These are phyloP conservation scores for Charanyca ferruginea DNA, from an alignment of 2,888 invertebrate species.

Conservation along the genomic window DNA sequence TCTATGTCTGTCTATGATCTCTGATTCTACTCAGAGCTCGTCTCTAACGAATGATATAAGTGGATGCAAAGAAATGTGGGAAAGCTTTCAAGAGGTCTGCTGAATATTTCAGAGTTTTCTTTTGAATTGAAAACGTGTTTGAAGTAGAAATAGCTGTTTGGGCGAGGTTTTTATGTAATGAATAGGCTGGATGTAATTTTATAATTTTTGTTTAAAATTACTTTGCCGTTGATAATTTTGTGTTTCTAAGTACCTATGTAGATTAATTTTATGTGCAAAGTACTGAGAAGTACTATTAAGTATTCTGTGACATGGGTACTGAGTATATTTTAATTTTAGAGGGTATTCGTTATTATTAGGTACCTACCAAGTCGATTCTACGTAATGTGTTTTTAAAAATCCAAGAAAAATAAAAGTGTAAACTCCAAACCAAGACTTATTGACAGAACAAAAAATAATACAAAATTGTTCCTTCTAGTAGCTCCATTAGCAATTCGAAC, in stretches of 20 bases:
- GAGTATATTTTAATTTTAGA: too few relatives aligned
- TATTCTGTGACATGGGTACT: too few relatives aligned
- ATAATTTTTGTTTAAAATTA: too few relatives aligned
- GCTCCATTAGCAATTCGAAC: slow-evolving; percentile 24
- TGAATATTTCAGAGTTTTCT: slow-evolving; percentile 44
- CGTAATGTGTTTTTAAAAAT: too few relatives aligned
- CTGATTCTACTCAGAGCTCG: background rate
- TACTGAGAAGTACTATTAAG: too few relatives aligned
- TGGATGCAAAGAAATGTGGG: slow-evolving; percentile 30
- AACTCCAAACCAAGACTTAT: too few relatives aligned
- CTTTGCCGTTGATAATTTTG: too few relatives aligned
- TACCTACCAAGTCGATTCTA: too few relatives aligned
- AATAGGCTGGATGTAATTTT: background rate
- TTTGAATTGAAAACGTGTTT: slow-evolving; percentile 35
- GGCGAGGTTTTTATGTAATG: slow-evolving; percentile 10
- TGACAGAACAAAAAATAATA: background rate
- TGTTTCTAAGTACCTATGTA: too few relatives aligned
- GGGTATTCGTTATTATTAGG: too few relatives aligned
- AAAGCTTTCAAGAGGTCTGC: slow-evolving; percentile 32
- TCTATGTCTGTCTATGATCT: slow-evolving; percentile 16
- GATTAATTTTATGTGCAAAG: too few relatives aligned
- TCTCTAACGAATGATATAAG: slow-evolving; percentile 52
- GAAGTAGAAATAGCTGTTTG: slow-evolving; percentile 14
- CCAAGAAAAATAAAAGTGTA: too few relatives aligned
- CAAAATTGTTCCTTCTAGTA: background rate